Percentiles rank a stretch among this genome's conserved stretches.
phyloP scores from a whole-genome alignment of 2,888 invertebrate genomes.

The Tridacna gigas region DNA sequence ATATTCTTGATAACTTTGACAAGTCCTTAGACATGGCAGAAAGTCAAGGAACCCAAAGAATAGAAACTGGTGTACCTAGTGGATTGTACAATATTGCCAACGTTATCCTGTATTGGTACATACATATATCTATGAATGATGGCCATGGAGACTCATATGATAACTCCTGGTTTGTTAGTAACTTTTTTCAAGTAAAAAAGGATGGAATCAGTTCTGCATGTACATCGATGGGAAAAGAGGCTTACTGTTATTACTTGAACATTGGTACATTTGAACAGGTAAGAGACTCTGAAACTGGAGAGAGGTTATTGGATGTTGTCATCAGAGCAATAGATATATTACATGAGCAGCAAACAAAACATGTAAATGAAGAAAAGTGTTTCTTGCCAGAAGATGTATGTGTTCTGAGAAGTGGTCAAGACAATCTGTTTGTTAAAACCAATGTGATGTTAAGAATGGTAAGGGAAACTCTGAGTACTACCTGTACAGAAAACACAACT shows the following conservation, averaged over 20 bases:
- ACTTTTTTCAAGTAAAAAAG: background rate
- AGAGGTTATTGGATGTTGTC: background rate
- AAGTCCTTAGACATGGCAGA: background rate
- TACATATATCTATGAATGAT: background rate
- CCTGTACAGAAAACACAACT: background rate
- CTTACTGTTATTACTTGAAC: background rate
- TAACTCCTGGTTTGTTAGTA: constrained; percentile 18
- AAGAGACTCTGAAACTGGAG: background rate
- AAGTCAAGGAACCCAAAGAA: background rate
- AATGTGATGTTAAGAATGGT: background rate
- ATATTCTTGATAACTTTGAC: constrained; percentile 14
- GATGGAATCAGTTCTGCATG: background rate
- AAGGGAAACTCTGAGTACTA: background rate
- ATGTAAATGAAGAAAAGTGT: background rate
- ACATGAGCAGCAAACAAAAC: background rate
- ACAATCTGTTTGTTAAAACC: background rate
- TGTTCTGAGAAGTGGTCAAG: background rate
- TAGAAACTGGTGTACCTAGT: background rate
- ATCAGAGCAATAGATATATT: background rate
- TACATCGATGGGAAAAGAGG: background rate
- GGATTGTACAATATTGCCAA: background rate
- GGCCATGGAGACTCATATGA: background rate
- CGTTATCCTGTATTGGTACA: constrained; percentile 15
- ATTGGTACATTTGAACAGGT: background rate
- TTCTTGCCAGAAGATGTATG: background rate